Evolutionary conservation across 2,888 invertebrate species (phyloP).

Genomic region (Mellilla xanthometata): DNA sequence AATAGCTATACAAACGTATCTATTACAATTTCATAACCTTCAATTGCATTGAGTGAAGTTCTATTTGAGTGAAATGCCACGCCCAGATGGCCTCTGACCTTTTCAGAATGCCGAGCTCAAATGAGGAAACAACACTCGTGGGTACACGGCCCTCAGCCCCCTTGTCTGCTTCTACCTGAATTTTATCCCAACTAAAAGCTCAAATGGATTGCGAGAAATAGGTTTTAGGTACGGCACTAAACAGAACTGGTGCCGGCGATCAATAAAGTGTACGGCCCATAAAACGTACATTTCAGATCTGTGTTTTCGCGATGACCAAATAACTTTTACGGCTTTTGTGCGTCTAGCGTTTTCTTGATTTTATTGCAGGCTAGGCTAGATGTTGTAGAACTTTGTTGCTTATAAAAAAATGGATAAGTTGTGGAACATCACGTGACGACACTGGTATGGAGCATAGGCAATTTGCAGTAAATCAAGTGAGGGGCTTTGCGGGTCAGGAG

Average conservation of each 20-base stretch:
- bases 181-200: slow-evolving; percentile 30
- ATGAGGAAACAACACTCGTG: slow-evolving; percentile 34
- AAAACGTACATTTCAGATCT: slow-evolving; percentile 30
- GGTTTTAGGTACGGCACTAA: slow-evolving; percentile 27
- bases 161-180: slow-evolving; percentile 29
- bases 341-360: slow-evolving; percentile 13
- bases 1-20: slow-evolving; percentile 20
- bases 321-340: slow-evolving; percentile 24
- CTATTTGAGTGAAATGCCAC: slow-evolving; percentile 43
- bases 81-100: slow-evolving; percentile 41
- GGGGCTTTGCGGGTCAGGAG: slow-evolving; percentile 33
- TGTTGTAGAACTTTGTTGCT: too few species aligned
- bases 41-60: slow-evolving; percentile 32
- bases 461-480: slow-evolving; percentile 59
- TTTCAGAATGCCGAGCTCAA: slow-evolving; percentile 33
- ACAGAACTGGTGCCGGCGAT: slow-evolving; percentile 22
- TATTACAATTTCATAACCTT: slow-evolving; percentile 27
- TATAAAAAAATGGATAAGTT: slow-evolving; percentile 7
- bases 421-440: slow-evolving; percentile 19
- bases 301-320: slow-evolving; percentile 26
- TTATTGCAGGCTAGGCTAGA: background rate
- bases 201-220: slow-evolving; percentile 31
- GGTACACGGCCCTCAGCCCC: slow-evolving; percentile 29
- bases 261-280: slow-evolving; percentile 31
- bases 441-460: slow-evolving; percentile 34